phyloP scores from a whole-genome alignment of 2,888 invertebrate species.

The Dicranocentrus wangi region DNA sequence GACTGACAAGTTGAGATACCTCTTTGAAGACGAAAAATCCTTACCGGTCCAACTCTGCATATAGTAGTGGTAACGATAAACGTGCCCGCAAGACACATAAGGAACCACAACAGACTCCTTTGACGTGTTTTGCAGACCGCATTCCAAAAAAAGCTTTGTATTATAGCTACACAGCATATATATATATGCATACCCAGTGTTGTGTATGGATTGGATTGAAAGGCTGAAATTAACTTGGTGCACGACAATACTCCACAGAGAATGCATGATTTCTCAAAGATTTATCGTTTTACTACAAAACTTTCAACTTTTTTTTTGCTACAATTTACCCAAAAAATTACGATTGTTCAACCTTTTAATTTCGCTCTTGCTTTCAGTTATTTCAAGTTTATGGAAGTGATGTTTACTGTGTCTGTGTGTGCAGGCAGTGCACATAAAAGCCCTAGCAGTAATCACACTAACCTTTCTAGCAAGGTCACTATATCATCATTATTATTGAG shows the following conservation, averaged over 20 bases:
- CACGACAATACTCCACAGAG: constrained; percentile 31
- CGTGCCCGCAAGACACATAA: constrained; percentile 55
- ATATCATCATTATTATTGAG: constrained; percentile 42
- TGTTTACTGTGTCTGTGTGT: not conserved
- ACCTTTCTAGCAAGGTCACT: constrained; percentile 51
- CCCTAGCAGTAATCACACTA: constrained; percentile 30
- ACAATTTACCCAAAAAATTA: constrained; percentile 54
- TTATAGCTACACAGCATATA: constrained; percentile 29
- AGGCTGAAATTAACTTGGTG: constrained; percentile 54
- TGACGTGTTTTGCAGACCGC: constrained; percentile 49
- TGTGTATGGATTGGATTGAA: constrained; percentile 39
- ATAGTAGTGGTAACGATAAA: constrained; percentile 28
- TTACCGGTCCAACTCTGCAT: constrained; percentile 43
- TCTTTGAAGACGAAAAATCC: constrained; percentile 31
- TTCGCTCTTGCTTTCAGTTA: too few relatives aligned
- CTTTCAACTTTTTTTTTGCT: constrained; percentile 49
- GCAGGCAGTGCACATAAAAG: not conserved
- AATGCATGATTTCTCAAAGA: constrained; percentile 45
- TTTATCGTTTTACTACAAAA: constrained; percentile 40
- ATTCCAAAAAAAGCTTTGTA: constrained; percentile 38
- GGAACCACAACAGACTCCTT: constrained; percentile 35
- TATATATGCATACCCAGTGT: too few relatives aligned
- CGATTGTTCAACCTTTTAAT: constrained; percentile 46
- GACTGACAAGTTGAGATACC: constrained; percentile 58
- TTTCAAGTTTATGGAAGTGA: not conserved